Conservation (phyloP, 2,797 vertebrate genomes). For the Sciaenops ocellatus region DNA sequence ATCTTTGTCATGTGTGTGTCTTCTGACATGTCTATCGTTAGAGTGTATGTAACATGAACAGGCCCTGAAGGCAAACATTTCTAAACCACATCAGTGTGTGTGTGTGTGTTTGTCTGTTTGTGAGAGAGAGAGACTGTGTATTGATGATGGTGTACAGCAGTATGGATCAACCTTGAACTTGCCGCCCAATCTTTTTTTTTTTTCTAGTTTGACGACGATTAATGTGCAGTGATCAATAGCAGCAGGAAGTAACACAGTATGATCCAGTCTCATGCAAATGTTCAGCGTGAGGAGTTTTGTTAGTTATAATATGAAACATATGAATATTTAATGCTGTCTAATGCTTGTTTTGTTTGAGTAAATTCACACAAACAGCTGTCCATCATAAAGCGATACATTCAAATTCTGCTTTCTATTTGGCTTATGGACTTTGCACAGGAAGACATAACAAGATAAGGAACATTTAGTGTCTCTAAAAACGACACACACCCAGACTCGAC, state of each 20-base stretch:
- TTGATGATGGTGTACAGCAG: not conserved
- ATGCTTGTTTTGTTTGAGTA: not conserved
- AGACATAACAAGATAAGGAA: not conserved
- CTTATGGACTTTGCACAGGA: not conserved
- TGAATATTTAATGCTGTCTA: not conserved
- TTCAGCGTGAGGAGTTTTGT: not conserved
- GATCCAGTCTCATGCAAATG: not conserved
- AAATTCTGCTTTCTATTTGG: not conserved
- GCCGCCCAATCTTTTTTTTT: not conserved
- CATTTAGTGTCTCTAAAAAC: not conserved
- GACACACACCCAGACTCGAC: not conserved
- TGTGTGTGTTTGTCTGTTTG: not conserved
- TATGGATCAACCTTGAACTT: conserved; percentile 12
- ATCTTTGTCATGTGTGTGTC: conserved; percentile 24
- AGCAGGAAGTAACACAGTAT: conserved; percentile 20
- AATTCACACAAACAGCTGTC: not conserved
- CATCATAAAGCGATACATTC: not conserved
- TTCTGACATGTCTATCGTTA: conserved; percentile 12
- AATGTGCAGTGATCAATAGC: conserved; percentile 3
- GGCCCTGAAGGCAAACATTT: not conserved
- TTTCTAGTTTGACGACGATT: not conserved
- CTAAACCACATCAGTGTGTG: not conserved
- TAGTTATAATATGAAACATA: not conserved
- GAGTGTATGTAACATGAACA: not conserved
- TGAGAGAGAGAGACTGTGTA: not conserved